These are phyloP conservation scores for Stenodera caucasica DNA, from an alignment of 2,888 invertebrate genomes.

Conservation along the genomic window DNA sequence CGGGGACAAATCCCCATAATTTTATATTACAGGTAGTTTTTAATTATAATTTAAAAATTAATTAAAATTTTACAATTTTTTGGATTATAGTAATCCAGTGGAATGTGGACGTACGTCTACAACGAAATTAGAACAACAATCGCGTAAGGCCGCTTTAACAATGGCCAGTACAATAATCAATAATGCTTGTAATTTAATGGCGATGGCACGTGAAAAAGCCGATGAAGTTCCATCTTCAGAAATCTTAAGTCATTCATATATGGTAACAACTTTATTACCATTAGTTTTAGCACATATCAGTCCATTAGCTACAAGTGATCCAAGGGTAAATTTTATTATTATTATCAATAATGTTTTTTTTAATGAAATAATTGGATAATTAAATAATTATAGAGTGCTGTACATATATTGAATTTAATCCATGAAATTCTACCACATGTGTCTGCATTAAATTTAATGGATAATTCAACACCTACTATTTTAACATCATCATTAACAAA, in stretches of 20 bases:
- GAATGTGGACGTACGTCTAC: conserved; percentile 51
- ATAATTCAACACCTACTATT: conserved; percentile 35
- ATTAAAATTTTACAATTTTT: background rate
- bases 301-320: conserved; percentile 78
- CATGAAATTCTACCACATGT: conserved; percentile 89
- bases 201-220: conserved; percentile 72
- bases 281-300: conserved; percentile 83
- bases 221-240: conserved; percentile 62
- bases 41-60: conserved; percentile 9
- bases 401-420: conserved; percentile 82
- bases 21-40: conserved; percentile 76
- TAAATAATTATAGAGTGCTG: conserved; percentile 67
- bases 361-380: no score
- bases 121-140: conserved; percentile 58
- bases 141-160: conserved; percentile 69
- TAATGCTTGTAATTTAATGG: conserved; percentile 74
- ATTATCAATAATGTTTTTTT: conserved; percentile 1
- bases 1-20: conserved; percentile 94
- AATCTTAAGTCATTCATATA: conserved; percentile 63
- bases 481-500: conserved; percentile 46
- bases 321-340: conserved; percentile 63
- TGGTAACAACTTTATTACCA: conserved; percentile 78
- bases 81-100: conserved; percentile 49
- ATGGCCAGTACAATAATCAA: conserved; percentile 79
- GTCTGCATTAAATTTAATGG: conserved; percentile 77